Percentiles rank a stretch among this genome's conserved stretches.
Conservation (phyloP, 2,113 vertebrate genomes). For the Nansenia antarctica region DNA sequence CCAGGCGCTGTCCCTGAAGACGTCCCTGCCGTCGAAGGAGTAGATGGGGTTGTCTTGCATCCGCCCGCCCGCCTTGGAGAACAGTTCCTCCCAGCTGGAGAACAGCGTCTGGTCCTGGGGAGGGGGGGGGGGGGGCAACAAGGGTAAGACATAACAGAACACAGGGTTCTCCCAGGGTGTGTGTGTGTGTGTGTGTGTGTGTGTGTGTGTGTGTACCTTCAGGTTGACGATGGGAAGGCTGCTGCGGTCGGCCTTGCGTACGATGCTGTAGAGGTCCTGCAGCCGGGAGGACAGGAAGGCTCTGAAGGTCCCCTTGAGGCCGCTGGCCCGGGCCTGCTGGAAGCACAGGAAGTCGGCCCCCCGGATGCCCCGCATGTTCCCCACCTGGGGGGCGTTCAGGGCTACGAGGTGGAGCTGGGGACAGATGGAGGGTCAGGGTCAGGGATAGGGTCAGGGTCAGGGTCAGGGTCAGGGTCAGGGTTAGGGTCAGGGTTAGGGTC, state of each 20-base stretch:
- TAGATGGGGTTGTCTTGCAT: conserved; percentile 80
- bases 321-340: conserved; percentile 89
- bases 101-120: conserved; percentile 91
- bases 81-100: conserved; percentile 89
- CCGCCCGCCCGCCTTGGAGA: conserved; percentile 71
- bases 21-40: conserved; percentile 90
- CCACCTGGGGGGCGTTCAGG: conserved; percentile 84
- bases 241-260: conserved; percentile 83
- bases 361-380: conserved; percentile 87
- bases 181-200: too few species aligned
- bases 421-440: too few species aligned
- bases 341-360: conserved; percentile 94
- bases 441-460: too few species aligned
- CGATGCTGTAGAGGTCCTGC: conserved; percentile 94
- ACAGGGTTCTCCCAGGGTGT: not conserved
- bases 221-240: conserved; percentile 87
- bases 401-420: conserved; percentile 91
- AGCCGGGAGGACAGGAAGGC: conserved; percentile 94
- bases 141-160: not conserved
- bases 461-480: not conserved
- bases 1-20: conserved; percentile 85
- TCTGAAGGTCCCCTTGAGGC: conserved; percentile 89
- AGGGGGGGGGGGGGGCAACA: not conserved
- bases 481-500: not conserved
- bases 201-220: conserved; percentile 68